Conservation (phyloP, 2,888 invertebrate species). For the Micoletzkya japonica region DNA sequence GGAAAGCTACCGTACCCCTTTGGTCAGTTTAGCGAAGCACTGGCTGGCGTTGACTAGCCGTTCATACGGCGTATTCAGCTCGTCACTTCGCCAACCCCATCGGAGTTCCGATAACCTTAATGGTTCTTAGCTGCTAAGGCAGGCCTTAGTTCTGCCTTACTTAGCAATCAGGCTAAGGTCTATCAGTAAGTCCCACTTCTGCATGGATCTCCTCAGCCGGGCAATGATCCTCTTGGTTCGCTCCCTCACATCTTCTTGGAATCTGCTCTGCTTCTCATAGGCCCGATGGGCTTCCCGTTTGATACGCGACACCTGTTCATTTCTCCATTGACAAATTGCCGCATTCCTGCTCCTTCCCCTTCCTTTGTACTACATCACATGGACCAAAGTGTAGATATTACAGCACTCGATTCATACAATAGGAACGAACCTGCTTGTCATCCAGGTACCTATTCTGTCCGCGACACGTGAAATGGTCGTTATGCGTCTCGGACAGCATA, state of each 20-base stretch:
- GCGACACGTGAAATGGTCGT: conserved; percentile 7
- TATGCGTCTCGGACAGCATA: background rate
- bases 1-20: conserved; percentile 6
- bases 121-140: background rate
- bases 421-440: conserved; percentile 39
- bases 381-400: background rate
- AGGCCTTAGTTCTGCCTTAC: too few relatives aligned
- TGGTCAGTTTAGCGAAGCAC: conserved; percentile 36
- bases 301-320: conserved; percentile 43
- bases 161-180: too few relatives aligned
- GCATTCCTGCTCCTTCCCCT: background rate
- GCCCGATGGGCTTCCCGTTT: conserved; percentile 57
- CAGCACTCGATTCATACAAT: background rate
- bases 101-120: background rate
- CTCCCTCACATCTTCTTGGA: conserved; percentile 60
- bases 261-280: conserved; percentile 60
- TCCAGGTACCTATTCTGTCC: conserved; percentile 33
- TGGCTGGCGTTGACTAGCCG: conserved; percentile 36
- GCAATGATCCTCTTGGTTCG: conserved; percentile 53
- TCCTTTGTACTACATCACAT: background rate
- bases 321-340: too few relatives aligned
- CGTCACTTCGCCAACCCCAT: conserved; percentile 58
- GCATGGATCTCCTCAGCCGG: conserved; percentile 41
- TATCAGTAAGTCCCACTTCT: conserved; percentile 44
- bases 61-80: conserved; percentile 50